Base-by-base conservation (phyloP, 2,888 invertebrate species). In the Callosobruchus maculatus region DNA sequence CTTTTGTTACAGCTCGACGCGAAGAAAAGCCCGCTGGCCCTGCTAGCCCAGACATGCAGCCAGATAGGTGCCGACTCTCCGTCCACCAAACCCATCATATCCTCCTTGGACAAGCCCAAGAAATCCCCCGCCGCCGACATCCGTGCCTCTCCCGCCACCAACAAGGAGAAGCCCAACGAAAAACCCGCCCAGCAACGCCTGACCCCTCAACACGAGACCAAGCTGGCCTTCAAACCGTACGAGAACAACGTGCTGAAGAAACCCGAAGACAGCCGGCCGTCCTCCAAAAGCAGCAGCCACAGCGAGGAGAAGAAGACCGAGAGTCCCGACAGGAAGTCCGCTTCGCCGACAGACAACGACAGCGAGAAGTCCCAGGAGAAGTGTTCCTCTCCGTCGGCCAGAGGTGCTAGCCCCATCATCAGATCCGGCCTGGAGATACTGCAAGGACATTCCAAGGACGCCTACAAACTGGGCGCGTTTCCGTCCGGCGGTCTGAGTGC, bases 41-140 rank as follows among this genome's bases (percentile, higher is more conserved):
- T 98, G 78, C 89, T 98, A 86, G 98, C 97, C 77, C 97, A 97
- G 89, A 98, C 98, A 21, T 98, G 98, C 90, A 97, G 97, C 86
- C 97, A 97, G 87, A 98, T 98, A 82, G 98, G 97, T 73, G 95
- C 96, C 22, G 97, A 97, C 85, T 92, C 95, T 0, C 92, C 95
- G 30, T 91, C 93, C 49, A 89, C 92, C 9, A 96, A 96, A 83
- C 92, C 94, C 0, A 86, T 94, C 80, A 89, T 95, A 78, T 90
- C 91, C 4, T 90, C 93, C 21, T 86, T 93, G 85, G 95, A 95
- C 81, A 96, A 96, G 87, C 91, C 92, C 74, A 92, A 92, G 81
- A 91, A 92, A 88, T 88, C 89, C 74, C 77, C 20, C 89, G 88
- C 85, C 20, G 69, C 66, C 18, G 77, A 77, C 5, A 90, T 92